These are phyloP conservation scores for Ochropleura leucogaster DNA, from an alignment of 2,888 invertebrate genomes.

Conservation along the genomic window DNA sequence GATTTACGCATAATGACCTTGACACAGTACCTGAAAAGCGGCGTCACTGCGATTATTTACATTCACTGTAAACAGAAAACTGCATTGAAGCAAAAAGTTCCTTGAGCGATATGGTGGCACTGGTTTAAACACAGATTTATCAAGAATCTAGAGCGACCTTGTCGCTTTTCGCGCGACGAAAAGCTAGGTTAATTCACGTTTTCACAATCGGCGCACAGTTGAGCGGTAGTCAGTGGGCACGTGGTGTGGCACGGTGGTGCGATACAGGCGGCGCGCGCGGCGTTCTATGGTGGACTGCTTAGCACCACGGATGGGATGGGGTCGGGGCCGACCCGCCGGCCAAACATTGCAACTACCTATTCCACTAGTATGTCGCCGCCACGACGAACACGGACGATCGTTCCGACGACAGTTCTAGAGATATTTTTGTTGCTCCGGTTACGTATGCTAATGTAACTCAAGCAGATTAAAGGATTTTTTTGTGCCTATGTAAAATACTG, in stretches of 20 bases:
- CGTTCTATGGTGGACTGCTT: conserved; percentile 84
- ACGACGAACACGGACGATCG: conserved; percentile 57
- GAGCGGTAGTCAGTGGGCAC: conserved; percentile 46
- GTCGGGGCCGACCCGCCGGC: conserved; percentile 82
- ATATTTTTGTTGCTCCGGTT: conserved; percentile 37
- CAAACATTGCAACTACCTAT: conserved; percentile 80
- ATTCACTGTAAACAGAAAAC: conserved; percentile 60
- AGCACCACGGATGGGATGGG: conserved; percentile 81
- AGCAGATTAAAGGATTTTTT: conserved; percentile 10
- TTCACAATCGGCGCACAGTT: conserved; percentile 51
- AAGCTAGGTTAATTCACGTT: conserved; percentile 56
- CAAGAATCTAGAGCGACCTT: conserved; percentile 40
- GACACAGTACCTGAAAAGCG: conserved; percentile 69
- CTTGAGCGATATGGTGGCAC: conserved; percentile 49
- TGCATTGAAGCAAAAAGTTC: conserved; percentile 50
- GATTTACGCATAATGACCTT: conserved; percentile 60
- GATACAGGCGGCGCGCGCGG: conserved; percentile 80
- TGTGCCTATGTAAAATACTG: conserved; percentile 15
- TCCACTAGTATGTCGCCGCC: conserved; percentile 70
- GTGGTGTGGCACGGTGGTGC: conserved; percentile 50
- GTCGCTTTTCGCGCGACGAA: conserved; percentile 51
- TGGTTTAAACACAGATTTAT: conserved; percentile 46
- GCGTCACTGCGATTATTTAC: conserved; percentile 58
- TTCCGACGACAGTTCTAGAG: conserved; percentile 63
- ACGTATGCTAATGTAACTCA: conserved; percentile 28